A percentile compares a stretch with the other conserved stretches of the same genome.
Conservation (phyloP, 2,888 invertebrate genomes). For the Mythimna vitellina region DNA sequence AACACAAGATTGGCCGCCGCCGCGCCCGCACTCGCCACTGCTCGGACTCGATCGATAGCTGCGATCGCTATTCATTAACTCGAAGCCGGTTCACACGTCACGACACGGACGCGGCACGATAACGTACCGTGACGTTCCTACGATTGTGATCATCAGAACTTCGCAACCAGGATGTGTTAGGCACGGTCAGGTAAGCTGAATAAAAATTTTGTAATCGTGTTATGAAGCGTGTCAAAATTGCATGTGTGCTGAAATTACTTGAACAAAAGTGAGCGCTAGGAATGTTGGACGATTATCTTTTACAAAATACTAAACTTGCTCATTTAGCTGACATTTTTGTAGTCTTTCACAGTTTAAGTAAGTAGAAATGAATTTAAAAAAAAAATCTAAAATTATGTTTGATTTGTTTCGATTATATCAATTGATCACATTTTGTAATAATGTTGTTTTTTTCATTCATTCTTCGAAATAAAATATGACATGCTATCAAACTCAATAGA, state of each 20-base stretch:
- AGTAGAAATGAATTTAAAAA: neutral
- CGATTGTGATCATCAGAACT: slow-evolving; percentile 20
- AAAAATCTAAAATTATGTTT: neutral
- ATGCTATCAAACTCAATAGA: too few species aligned
- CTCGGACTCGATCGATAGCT: slow-evolving; percentile 41
- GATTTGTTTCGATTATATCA: neutral
- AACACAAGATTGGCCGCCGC: slow-evolving; percentile 59
- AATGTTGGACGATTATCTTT: slow-evolving; percentile 26
- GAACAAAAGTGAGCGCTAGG: slow-evolving; percentile 1
- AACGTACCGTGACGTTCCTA: slow-evolving; percentile 12
- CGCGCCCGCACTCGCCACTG: slow-evolving; percentile 56
- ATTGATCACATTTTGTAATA: too few species aligned
- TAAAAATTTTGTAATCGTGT: slow-evolving; percentile 40
- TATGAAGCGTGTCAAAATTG: slow-evolving; percentile 58
- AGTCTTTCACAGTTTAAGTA: neutral
- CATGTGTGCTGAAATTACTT: slow-evolving; percentile 28
- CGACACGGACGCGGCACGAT: slow-evolving; percentile 45
- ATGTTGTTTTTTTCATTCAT: too few species aligned
- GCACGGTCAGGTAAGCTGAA: slow-evolving; percentile 40
- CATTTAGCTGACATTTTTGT: neutral
- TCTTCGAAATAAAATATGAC: too few species aligned
- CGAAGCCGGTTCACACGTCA: slow-evolving; percentile 13
- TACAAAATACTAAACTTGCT: slow-evolving; percentile 20
- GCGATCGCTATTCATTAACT: slow-evolving; percentile 38
- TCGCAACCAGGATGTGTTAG: slow-evolving; percentile 42